These are phyloP conservation scores for cattle (Bos taurus) DNA, from an alignment of 2,113 vertebrate species.

Conservation along the genomic window ARS-UCD2.0 NC_037342.1:65417501-65418000, in stretches of 20 bases:
- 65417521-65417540: not conserved
- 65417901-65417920: too few species aligned
- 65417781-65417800: not conserved
- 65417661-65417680: not conserved
- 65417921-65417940: too few species aligned
- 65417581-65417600: not conserved
- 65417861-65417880: too few species aligned
- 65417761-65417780: not conserved
- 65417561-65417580: not conserved
- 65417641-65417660: not conserved
- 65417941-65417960: too few species aligned
- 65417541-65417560: not conserved
- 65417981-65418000: too few species aligned
- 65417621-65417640: not conserved
- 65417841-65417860: too few species aligned
- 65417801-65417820: too few species aligned
- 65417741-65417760: not conserved
- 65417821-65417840: too few species aligned
- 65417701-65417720: not conserved
- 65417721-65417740: slow-evolving; percentile 13
- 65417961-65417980: too few species aligned
- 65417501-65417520: not conserved
- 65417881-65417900: too few species aligned
- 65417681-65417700: slow-evolving; percentile 27
- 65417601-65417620: not conserved